Evolutionary conservation across 2,113 vertebrate genomes (phyloP).

Genomic region (Cephalophus harveyi): DNA sequence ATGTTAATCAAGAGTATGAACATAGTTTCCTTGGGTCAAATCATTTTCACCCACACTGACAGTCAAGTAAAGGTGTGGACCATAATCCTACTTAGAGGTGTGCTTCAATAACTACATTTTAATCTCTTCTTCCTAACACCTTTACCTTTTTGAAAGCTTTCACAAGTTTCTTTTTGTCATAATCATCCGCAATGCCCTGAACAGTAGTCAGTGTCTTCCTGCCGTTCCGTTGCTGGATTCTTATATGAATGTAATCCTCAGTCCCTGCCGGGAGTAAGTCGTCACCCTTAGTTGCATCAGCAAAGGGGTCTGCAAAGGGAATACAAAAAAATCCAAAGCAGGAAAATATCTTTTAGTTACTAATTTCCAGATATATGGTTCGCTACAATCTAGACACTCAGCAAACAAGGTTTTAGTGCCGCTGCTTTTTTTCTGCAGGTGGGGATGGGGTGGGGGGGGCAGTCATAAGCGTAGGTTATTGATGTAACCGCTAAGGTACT

Average conservation of each 20-base stretch:
- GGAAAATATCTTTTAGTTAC: neutral
- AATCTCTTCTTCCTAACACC: neutral
- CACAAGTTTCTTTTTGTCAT: conserved; percentile 95
- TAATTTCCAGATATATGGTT: neutral
- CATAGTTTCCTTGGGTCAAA: neutral
- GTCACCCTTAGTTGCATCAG: conserved; percentile 95
- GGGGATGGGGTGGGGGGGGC: too few species aligned
- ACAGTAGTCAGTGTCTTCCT: conserved; percentile 92
- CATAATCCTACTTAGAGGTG: neutral
- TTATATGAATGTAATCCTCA: conserved; percentile 93
- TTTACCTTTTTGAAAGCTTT: conserved; percentile 93
- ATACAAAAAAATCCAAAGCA: neutral
- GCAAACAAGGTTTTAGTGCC: neutral
- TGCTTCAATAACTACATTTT: neutral
- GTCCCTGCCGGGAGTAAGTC: conserved; percentile 92
- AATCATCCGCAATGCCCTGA: conserved; percentile 91
- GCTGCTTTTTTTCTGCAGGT: neutral
- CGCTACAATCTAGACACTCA: neutral
- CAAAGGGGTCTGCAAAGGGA: conserved; percentile 87
- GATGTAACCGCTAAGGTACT: neutral
- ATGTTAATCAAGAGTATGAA: neutral
- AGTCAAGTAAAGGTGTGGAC: neutral
- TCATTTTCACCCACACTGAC: neutral
- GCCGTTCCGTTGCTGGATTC: conserved; percentile 92
- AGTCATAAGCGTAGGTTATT: too few species aligned